Evolutionary conservation across 2,797 vertebrate genomes (phyloP).

Genomic region (Rhinatrema bivittatum): DNA sequence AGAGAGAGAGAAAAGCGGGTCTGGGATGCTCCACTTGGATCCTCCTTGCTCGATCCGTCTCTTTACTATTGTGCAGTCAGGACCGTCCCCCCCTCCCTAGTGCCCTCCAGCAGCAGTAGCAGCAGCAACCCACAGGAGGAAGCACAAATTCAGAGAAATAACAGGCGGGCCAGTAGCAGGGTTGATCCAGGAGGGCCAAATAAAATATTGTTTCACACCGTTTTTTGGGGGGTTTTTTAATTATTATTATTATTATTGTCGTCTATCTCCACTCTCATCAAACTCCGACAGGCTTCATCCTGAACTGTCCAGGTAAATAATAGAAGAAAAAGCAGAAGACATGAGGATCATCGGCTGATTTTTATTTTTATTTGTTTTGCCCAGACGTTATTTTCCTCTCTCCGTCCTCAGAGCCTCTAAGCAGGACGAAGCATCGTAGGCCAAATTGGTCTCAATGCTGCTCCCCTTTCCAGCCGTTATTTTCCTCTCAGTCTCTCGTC

Average conservation of each 20-base stretch:
- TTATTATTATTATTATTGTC: slow-evolving; percentile 21
- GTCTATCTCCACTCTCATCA: no score
- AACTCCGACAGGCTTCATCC: slow-evolving; percentile 30
- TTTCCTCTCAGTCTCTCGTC: slow-evolving; percentile 10
- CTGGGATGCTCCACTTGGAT: slow-evolving; percentile 39
- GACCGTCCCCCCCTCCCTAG: slow-evolving; percentile 63
- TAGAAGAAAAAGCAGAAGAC: slow-evolving; percentile 4
- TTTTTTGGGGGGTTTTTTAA: no score
- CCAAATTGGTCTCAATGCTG: slow-evolving; percentile 21
- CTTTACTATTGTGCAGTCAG: slow-evolving; percentile 42
- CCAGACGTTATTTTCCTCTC: slow-evolving; percentile 39
- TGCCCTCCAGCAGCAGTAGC: slow-evolving; percentile 33
- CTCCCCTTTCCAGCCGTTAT: slow-evolving; percentile 31
- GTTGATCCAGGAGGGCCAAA: slow-evolving; percentile 17
- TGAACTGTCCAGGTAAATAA: slow-evolving; percentile 36
- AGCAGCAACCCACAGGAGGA: slow-evolving; percentile 20
- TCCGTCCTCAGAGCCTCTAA: slow-evolving; percentile 25
- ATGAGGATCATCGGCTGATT: slow-evolving; percentile 17
- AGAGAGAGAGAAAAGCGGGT: slow-evolving; percentile 26
- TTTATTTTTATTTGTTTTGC: no score
- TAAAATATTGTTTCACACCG: slow-evolving; percentile 16
- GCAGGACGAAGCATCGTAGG: slow-evolving; percentile 35
- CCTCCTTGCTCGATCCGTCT: slow-evolving; percentile 43
- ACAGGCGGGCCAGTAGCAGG: slow-evolving; percentile 5
- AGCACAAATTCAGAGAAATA: slow-evolving; percentile 11